These are phyloP conservation scores for Lontra canadensis DNA, from an alignment of 2,113 vertebrate genomes.

Conservation along the genomic window DNA sequence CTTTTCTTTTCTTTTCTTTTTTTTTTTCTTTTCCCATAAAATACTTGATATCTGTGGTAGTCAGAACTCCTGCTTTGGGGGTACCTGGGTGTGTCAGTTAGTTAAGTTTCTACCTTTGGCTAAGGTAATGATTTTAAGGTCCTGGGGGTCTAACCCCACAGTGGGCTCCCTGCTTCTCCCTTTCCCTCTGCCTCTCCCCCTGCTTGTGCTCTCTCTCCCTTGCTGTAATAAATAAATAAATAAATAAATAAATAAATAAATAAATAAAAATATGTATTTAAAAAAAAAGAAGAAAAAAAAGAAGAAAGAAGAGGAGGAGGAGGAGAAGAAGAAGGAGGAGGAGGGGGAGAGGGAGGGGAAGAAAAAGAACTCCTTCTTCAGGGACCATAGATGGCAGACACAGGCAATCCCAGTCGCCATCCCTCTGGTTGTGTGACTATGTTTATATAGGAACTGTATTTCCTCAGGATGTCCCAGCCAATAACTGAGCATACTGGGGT, in stretches of 20 bases:
- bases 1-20: neutral
- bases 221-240: too few relatives aligned
- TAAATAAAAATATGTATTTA: too few relatives aligned
- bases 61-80: neutral
- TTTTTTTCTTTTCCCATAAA: neutral
- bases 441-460: rapidly evolving
- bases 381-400: neutral
- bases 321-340: too few relatives aligned
- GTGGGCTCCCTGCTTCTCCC: neutral
- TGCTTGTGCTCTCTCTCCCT: too few relatives aligned
- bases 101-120: neutral
- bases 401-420: rapidly evolving
- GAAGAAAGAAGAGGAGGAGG: too few relatives aligned
- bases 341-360: too few relatives aligned
- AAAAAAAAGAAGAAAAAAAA: too few relatives aligned
- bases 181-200: neutral
- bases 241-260: too few relatives aligned
- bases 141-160: neutral
- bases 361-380: neutral
- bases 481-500: rapidly evolving
- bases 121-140: neutral
- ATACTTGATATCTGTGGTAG: neutral
- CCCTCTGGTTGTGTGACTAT: neutral
- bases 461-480: neutral
- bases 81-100: too few relatives aligned